Evolutionary conservation across 2,888 invertebrate species (phyloP), one percentile per base, ranked within the genome.

Genomic region (Yponomeuta plumbellus): DNA sequence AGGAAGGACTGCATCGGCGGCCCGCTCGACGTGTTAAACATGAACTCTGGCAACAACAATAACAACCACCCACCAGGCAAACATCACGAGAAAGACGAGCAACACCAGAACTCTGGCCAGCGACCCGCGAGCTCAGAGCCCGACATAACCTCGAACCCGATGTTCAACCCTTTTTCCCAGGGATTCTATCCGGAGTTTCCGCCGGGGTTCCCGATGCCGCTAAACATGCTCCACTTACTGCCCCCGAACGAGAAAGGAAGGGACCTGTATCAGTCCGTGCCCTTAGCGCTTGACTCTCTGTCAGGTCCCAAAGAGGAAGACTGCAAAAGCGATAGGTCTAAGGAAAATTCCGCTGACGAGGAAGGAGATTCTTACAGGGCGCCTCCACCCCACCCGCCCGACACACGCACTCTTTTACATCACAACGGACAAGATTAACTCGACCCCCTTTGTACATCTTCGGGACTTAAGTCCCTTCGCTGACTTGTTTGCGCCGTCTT

Each of bases 1-100:
- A 92, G 97, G 76, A 97, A 96, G 87, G 97, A 97, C 85, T 97
- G 97, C 85, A 96, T 96, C 81, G 96, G 95, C 67, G 95, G 95
- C 0, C 95, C 95, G 11, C 94, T 95, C 20, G 96, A 96, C 80
- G 93, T 95, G 67, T 84, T 94, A 63, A 93, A 92, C 72, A 90
- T 94, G 78, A 93, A 93, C 73, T 91, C 93, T 44, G 92, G 92
- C 69, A 92, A 92, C 77, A 92, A 92, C 80, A 93, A 92, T 81
- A 93, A 93, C 82, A 92, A 92, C 76, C 88, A 89, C 73, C 88
- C 91, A 57, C 79, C 88, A 66, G 83, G 81, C 77, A 85, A 92
- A 91, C 87, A 93, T 85, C 89, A 87, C 84, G 77, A 93, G 69
- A 94, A 93, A 73, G 92, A 93, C 73, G 89, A 91, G 67, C 86